phyloP scores from a whole-genome alignment of 2,113 vertebrate genomes.

The Pangasianodon hypophthalmus region DNA sequence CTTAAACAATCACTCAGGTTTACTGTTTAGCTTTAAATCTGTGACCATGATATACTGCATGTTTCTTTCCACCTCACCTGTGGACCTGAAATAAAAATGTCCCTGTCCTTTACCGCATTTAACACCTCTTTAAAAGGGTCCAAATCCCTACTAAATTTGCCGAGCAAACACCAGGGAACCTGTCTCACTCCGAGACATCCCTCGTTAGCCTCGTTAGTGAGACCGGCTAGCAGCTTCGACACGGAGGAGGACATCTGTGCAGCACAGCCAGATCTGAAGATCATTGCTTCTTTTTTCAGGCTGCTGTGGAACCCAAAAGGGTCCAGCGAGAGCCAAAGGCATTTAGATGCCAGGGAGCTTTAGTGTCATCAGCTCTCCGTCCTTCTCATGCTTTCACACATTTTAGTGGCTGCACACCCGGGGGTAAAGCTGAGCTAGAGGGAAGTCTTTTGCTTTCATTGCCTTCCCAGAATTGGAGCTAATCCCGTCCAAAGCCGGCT shows the following conservation, averaged over 20 bases:
- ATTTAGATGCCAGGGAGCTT: constrained; percentile 48
- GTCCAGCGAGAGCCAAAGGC: constrained; percentile 42
- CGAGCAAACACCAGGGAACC: constrained; percentile 54
- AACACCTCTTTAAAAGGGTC: constrained; percentile 28
- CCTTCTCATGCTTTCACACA: constrained; percentile 42
- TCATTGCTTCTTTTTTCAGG: constrained; percentile 16
- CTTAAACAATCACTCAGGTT: not conserved
- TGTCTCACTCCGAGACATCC: constrained; percentile 51
- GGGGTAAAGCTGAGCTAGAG: constrained; percentile 48
- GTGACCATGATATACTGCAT: not conserved
- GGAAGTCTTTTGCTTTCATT: constrained; percentile 58
- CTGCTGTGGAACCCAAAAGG: constrained; percentile 50
- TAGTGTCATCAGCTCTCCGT: constrained; percentile 34
- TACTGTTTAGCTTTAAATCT: not conserved
- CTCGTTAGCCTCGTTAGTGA: constrained; percentile 57
- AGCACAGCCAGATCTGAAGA: constrained; percentile 54
- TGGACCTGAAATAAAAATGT: constrained; percentile 7
- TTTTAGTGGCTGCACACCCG: constrained; percentile 44
- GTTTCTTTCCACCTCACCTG: not conserved
- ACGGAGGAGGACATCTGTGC: constrained; percentile 60
- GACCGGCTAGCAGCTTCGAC: constrained; percentile 45
- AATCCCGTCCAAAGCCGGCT: constrained; percentile 57
- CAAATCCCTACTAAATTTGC: constrained; percentile 60
- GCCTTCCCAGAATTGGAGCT: constrained; percentile 60
- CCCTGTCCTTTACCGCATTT: constrained; percentile 23